phyloP scores from a whole-genome alignment of 2,797 vertebrate species.

The Chrysocyon brachyurus region DNA sequence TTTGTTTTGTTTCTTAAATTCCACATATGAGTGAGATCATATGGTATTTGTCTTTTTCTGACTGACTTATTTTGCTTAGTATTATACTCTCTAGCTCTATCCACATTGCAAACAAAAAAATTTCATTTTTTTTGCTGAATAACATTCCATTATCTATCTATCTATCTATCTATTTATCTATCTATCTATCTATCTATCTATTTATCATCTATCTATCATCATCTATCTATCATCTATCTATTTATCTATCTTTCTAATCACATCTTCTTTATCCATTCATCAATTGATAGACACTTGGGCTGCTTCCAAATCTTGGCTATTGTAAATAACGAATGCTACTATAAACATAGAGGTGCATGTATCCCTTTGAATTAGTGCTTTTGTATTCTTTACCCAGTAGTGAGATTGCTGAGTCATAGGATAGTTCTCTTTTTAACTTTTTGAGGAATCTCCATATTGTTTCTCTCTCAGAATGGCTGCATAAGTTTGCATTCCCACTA shows the following conservation, averaged over 20 bases:
- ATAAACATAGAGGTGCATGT: not conserved
- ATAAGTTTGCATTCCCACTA: not conserved
- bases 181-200: no score
- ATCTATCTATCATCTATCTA: no score
- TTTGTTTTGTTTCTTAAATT: not conserved
- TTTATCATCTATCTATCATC: no score
- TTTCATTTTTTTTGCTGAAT: not conserved
- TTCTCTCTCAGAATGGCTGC: not conserved
- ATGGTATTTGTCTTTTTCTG: not conserved
- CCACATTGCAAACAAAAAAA: not conserved
- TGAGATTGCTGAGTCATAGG: not conserved
- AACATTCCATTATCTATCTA: not conserved
- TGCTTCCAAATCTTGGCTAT: not conserved
- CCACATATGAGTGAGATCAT: not conserved
- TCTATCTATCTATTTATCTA: no score
- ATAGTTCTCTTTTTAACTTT: not conserved
- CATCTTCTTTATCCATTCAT: not conserved
- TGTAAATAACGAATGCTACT: not conserved
- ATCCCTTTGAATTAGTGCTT: not conserved
- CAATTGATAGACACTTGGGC: not conserved
- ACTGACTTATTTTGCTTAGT: not conserved
- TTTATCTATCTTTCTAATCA: no score
- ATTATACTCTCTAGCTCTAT: not conserved
- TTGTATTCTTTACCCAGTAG: not conserved
- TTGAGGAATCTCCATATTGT: not conserved